Evolutionary conservation across 2,797 vertebrate species (phyloP), one percentile per base, ranked within the genome.

Genomic region (Melanotaenia nigrans): DNA sequence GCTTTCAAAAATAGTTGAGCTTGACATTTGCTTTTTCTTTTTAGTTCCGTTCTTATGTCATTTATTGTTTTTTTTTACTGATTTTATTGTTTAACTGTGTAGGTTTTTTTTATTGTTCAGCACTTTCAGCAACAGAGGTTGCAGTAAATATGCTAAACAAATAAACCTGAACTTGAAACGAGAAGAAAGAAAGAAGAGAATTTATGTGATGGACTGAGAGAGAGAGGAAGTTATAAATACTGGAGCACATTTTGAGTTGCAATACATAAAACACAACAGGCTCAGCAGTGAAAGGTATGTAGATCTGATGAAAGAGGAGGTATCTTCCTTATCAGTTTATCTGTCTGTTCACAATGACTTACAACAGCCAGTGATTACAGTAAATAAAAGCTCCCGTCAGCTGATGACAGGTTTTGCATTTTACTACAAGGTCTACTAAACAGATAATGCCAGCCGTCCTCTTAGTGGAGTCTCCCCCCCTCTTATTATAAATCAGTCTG

Each of bases 331-430:
- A 59, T 77, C 38, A 42, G n/a, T 55, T 69, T 22, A 68, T 82
- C 73, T 47, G 32, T 75, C 58, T 71, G 14, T 51, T 66, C 28
- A 67, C 68, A 16, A 32, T 32, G 32, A 58, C 12, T 73, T 65
- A 62, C 36, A 68, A 8, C 77, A 75, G 61, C 65, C 64, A 68
- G 81, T 56, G 71, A 74, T 70, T 71, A 60, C 55, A 59, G 75
- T 58, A 58, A 75, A 77, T 71, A 63, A 67, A 74, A 14, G 32
- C 49, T 73, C 22, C 65, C 62, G 58, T 74, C 68, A 73, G 73
- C 61, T 57, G 69, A 75, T 77, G 65, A 81, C 67, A 75, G 68
- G 60, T 84, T 76, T 78, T 70, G 61, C 68, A 76, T 62, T 57
- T 73, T 59, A 18, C 28, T 32, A 30, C 54, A 47, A 71, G 42